Conservation (phyloP, 2,113 vertebrate genomes). For the Astatotilapia flaviijosephi region DNA sequence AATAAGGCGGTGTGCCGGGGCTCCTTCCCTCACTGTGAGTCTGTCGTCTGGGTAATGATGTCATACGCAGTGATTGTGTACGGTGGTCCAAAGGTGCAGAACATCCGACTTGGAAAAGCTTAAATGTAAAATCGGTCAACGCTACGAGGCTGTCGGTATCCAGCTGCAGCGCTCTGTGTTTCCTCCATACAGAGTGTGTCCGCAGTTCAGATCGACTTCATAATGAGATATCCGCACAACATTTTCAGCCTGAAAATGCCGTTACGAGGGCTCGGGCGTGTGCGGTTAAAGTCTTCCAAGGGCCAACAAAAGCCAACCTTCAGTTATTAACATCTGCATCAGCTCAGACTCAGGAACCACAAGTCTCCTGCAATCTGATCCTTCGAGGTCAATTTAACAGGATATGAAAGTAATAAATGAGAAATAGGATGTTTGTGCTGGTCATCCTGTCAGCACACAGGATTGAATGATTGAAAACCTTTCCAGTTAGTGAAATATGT, state of each 20-base stretch:
- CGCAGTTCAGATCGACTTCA: neutral
- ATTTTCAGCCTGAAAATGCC: neutral
- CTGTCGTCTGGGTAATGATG: neutral
- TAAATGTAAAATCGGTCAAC: fast-evolving
- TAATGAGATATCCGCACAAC: neutral
- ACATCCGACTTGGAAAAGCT: neutral
- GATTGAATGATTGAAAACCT: neutral
- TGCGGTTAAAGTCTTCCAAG: neutral
- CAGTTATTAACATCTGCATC: neutral
- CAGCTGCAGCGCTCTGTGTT: neutral
- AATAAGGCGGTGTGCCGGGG: constrained; percentile 97
- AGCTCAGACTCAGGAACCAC: neutral
- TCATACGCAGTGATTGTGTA: neutral
- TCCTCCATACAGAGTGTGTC: neutral
- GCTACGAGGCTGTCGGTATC: fast-evolving
- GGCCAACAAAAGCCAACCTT: neutral
- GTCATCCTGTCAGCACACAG: neutral
- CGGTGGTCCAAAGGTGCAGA: neutral
- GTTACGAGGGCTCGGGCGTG: neutral
- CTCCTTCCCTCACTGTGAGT: constrained; percentile 96
- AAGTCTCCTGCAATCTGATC: neutral
- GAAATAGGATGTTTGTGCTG: neutral
- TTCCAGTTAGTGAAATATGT: neutral
- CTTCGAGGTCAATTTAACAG: neutral
- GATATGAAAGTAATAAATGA: neutral